Conservation (phyloP, 2,113 vertebrate species). For the Menura novaehollandiae region DNA sequence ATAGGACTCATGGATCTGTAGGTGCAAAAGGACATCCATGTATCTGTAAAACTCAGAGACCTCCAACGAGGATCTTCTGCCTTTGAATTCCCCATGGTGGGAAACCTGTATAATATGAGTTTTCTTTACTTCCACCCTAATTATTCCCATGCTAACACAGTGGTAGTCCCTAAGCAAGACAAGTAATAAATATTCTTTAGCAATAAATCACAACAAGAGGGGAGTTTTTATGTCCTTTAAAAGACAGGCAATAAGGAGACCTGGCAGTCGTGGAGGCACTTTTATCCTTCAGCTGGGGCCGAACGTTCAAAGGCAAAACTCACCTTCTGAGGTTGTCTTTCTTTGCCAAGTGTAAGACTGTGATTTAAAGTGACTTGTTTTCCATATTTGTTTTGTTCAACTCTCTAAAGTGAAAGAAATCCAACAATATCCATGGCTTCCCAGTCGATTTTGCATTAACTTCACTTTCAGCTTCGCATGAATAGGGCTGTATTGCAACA, state of each 20-base stretch:
- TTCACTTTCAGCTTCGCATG: background rate
- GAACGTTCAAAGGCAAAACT: background rate
- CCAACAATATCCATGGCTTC: background rate
- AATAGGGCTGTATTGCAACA: background rate
- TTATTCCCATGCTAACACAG: background rate
- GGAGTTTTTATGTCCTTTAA: background rate
- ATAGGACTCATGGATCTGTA: background rate
- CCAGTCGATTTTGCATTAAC: background rate
- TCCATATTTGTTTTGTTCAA: background rate
- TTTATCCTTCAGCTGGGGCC: background rate
- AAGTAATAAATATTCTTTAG: background rate
- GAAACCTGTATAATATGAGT: background rate
- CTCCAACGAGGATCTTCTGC: rapidly evolving
- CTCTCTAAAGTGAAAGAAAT: background rate
- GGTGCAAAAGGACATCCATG: background rate
- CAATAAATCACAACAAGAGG: background rate
- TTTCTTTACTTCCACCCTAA: background rate
- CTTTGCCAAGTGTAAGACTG: background rate
- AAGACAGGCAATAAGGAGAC: background rate
- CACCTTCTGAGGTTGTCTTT: background rate
- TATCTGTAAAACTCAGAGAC: background rate
- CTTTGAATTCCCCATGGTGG: background rate
- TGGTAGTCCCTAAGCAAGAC: background rate
- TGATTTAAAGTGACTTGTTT: background rate
- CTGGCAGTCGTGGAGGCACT: background rate